phyloP scores from a whole-genome alignment of 2,888 invertebrate genomes.

The Tuta absoluta region DNA sequence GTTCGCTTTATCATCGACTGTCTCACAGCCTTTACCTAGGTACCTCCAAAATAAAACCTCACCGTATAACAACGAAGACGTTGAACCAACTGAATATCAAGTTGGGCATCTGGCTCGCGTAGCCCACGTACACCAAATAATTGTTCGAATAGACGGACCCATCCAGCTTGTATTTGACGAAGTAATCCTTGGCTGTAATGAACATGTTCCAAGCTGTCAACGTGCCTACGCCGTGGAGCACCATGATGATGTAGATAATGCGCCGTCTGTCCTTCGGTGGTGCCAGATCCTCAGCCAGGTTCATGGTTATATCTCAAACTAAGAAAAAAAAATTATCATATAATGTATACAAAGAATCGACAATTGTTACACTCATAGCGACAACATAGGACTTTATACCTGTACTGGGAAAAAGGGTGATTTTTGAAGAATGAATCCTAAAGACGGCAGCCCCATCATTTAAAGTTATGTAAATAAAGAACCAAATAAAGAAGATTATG shows the following conservation, averaged over 20 bases:
- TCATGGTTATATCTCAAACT: conserved; percentile 75
- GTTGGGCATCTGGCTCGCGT: conserved; percentile 97
- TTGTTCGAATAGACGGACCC: conserved; percentile 84
- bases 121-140: conserved; percentile 92
- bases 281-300: too few relatives aligned
- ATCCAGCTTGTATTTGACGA: conserved; percentile 92
- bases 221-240: conserved; percentile 96
- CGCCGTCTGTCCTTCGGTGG: conserved; percentile 90
- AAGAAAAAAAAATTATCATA: too few relatives aligned
- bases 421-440: too few relatives aligned
- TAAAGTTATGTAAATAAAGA: too few relatives aligned
- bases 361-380: too few relatives aligned
- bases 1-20: too few relatives aligned
- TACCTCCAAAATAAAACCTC: conserved; percentile 63
- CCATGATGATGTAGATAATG: conserved; percentile 92
- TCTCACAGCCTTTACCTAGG: too few relatives aligned
- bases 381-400: too few relatives aligned
- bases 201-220: conserved; percentile 99
- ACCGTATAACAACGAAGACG: conserved; percentile 94
- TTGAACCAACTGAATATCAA: conserved; percentile 96
- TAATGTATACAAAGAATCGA: conserved; percentile 97
- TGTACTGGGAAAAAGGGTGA: too few relatives aligned
- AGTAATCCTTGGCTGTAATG: conserved; percentile 97
- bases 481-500: too few relatives aligned
- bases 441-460: too few relatives aligned